Conservation (phyloP, 2,113 vertebrate genomes). For the Dipodomys ordii region DNA sequence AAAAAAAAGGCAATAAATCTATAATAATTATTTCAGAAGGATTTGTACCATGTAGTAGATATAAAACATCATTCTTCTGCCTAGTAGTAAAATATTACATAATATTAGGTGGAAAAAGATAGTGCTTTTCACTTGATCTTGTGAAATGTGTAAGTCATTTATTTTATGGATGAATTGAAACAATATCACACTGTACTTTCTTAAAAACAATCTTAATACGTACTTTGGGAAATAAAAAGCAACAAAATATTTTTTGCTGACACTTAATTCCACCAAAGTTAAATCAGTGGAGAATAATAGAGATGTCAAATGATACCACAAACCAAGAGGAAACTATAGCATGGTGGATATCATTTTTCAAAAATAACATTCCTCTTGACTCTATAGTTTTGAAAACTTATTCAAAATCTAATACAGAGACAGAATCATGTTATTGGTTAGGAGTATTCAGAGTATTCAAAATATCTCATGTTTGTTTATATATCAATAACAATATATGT, state of each 20-base stretch:
- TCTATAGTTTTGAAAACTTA: background rate
- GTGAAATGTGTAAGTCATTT: conserved; percentile 61
- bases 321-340: conserved; percentile 31
- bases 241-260: conserved; percentile 77
- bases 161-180: conserved; percentile 72
- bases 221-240: conserved; percentile 78
- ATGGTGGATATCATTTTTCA: background rate
- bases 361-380: background rate
- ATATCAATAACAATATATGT: background rate
- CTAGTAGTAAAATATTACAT: background rate
- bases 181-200: conserved; percentile 62
- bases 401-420: background rate
- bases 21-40: conserved; percentile 13
- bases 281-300: conserved; percentile 68
- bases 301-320: conserved; percentile 44
- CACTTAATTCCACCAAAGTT: conserved; percentile 68
- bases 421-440: background rate
- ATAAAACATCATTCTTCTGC: conserved; percentile 9
- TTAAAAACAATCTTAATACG: conserved; percentile 74
- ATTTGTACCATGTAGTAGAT: background rate
- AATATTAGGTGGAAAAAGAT: background rate
- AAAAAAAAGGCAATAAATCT: too few relatives aligned
- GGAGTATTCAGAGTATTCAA: background rate
- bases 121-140: conserved; percentile 57
- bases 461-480: background rate